phyloP scores from a whole-genome alignment of 1,140 invertebrate genomes.

The Pectinophora gossypiella region DNA sequence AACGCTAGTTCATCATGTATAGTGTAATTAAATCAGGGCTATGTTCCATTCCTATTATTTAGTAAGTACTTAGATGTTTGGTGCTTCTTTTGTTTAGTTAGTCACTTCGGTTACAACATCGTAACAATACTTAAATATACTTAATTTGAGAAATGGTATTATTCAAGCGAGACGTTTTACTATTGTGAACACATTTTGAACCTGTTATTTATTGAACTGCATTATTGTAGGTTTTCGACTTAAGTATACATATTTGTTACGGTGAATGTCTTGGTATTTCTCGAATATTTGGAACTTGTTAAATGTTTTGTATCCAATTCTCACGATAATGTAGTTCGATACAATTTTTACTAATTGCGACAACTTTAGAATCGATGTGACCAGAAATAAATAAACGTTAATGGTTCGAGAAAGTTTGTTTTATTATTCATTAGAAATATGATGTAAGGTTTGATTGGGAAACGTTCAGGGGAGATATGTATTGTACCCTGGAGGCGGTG shows the following conservation, averaged over 20 bases:
- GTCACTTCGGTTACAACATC: constrained; percentile 3
- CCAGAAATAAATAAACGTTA: constrained; percentile 27
- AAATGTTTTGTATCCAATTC: constrained; percentile 41
- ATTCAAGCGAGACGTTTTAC: neutral
- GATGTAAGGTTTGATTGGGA: no score
- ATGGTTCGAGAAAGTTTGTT: neutral
- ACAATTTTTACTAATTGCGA: constrained; percentile 38
- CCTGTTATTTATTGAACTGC: constrained; percentile 44
- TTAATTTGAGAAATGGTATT: neutral
- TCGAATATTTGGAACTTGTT: constrained; percentile 59
- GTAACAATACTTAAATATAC: neutral
- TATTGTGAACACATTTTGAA: constrained; percentile 9
- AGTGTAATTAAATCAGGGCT: neutral
- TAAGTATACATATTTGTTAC: constrained; percentile 19
- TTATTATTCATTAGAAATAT: constrained; percentile 2
- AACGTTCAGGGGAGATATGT: constrained; percentile 43
- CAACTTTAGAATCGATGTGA: constrained; percentile 49
- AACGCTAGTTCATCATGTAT: neutral
- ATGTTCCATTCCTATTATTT: constrained; percentile 35
- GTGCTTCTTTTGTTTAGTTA: constrained; percentile 22
- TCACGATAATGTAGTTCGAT: constrained; percentile 59
- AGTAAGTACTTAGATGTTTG: constrained; percentile 25
- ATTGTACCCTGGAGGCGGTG: constrained; percentile 49
- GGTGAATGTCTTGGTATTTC: constrained; percentile 41
- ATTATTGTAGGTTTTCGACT: constrained; percentile 50